phyloP scores from a whole-genome alignment of 2,797 vertebrate species.

The Alectoris magna region DNA sequence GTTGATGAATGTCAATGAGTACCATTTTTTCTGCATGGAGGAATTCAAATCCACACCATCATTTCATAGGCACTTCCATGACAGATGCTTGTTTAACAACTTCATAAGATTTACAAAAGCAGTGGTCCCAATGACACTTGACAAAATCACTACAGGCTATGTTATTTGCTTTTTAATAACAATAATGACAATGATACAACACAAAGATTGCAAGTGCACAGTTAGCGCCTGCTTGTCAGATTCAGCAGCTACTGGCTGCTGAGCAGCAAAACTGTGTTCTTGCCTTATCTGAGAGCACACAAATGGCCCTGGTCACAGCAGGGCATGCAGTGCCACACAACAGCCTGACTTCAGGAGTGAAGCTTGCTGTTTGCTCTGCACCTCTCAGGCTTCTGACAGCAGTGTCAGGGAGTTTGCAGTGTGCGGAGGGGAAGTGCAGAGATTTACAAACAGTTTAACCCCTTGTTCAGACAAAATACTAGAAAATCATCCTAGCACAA shows the following conservation, averaged over 20 bases:
- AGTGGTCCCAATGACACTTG: accelerated
- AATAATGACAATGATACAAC: not conserved
- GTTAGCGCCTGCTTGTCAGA: not conserved
- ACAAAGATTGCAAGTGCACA: not conserved
- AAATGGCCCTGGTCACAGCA: accelerated
- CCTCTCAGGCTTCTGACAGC: not conserved
- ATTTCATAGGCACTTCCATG: not conserved
- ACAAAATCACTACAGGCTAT: not conserved
- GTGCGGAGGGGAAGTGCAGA: accelerated
- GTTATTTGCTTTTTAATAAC: not conserved
- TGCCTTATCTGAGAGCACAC: not conserved
- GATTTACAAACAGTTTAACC: not conserved
- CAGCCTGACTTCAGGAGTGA: not conserved
- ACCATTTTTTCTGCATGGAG: not conserved
- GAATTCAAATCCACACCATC: not conserved
- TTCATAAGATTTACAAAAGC: not conserved
- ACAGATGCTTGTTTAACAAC: not conserved
- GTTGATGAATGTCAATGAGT: not conserved
- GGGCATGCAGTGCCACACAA: accelerated
- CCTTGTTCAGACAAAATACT: not conserved
- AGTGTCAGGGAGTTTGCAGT: accelerated
- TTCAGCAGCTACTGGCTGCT: not conserved
- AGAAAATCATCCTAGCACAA: not conserved
- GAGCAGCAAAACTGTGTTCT: accelerated
- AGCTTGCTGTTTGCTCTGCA: not conserved